These are phyloP conservation scores for Mormyrus lacerda DNA, from an alignment of 2,113 vertebrate species.

Conservation along the genomic window DNA sequence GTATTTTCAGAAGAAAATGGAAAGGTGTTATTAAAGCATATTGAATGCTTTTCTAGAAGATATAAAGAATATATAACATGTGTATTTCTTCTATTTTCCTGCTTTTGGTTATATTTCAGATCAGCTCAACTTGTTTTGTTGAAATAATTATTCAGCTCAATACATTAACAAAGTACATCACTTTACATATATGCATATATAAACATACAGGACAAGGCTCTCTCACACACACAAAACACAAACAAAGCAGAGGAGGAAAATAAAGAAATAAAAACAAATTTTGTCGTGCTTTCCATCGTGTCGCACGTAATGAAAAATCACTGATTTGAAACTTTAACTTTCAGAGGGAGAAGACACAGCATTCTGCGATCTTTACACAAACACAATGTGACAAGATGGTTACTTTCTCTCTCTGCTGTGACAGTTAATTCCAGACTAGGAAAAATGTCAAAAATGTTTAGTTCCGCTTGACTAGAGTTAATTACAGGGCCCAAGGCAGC, in stretches of 20 bases:
- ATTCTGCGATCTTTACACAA: slow-evolving; percentile 68
- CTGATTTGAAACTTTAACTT: slow-evolving; percentile 44
- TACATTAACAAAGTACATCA: not conserved
- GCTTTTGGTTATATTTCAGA: not conserved
- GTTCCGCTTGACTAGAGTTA: slow-evolving; percentile 93
- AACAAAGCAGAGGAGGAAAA: not conserved
- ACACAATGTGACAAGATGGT: slow-evolving; percentile 89
- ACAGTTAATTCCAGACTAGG: slow-evolving; percentile 95
- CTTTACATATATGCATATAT: not conserved
- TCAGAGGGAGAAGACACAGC: slow-evolving; percentile 62
- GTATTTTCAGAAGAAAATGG: not conserved
- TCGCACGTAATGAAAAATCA: slow-evolving; percentile 74
- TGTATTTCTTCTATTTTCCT: not conserved
- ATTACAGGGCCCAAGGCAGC: slow-evolving; percentile 85
- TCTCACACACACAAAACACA: not conserved
- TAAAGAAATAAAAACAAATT: slow-evolving; percentile 23
- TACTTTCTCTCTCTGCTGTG: slow-evolving; percentile 87
- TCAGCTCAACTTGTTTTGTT: not conserved
- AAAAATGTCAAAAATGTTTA: slow-evolving; percentile 99
- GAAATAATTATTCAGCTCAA: not conserved
- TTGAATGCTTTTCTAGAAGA: not conserved
- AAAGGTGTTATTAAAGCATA: not conserved
- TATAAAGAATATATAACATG: not conserved
- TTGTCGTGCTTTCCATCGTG: slow-evolving; percentile 58
- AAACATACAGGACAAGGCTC: not conserved